phyloP scores from a whole-genome alignment of 2,888 invertebrate species.

The Tetrapedia diversipes region DNA sequence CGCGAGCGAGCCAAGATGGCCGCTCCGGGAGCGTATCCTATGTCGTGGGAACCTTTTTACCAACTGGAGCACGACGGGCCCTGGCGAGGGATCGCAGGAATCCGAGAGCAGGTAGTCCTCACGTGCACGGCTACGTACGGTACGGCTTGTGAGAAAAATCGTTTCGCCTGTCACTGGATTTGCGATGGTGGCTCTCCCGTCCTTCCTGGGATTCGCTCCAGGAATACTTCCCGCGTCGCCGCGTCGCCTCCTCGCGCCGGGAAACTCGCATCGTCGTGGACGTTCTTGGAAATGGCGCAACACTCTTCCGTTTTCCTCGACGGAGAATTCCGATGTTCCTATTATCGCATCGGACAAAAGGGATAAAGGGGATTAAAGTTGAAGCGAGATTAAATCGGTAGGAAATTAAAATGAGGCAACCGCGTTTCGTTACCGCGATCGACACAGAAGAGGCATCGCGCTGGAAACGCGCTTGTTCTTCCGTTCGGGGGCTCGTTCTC shows the following conservation, averaged over 20 bases:
- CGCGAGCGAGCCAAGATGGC: constrained; percentile 74
- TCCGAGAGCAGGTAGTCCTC: constrained; percentile 79
- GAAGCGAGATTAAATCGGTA: no score
- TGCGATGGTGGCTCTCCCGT: constrained; percentile 71
- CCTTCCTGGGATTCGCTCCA: constrained; percentile 60
- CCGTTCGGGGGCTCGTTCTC: background rate
- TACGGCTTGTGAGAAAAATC: constrained; percentile 75
- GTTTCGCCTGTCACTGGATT: constrained; percentile 69
- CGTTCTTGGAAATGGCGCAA: constrained; percentile 1
- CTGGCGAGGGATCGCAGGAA: constrained; percentile 66
- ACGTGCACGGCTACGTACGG: constrained; percentile 69
- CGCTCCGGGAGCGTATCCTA: constrained; percentile 70
- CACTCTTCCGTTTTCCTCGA: background rate
- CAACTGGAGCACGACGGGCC: constrained; percentile 80
- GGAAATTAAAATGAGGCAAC: no score
- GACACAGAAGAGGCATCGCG: background rate
- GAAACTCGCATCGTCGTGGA: constrained; percentile 4
- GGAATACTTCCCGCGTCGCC: constrained; percentile 35
- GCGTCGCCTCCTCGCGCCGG: background rate
- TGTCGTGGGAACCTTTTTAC: constrained; percentile 82
- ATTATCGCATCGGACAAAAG: no score
- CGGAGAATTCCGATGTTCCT: no score
- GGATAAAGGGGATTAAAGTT: no score
- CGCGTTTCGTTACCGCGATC: background rate
- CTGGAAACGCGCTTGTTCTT: background rate